Conservation (phyloP, 2,797 vertebrate species). For the Brachymystax lenok region DNA sequence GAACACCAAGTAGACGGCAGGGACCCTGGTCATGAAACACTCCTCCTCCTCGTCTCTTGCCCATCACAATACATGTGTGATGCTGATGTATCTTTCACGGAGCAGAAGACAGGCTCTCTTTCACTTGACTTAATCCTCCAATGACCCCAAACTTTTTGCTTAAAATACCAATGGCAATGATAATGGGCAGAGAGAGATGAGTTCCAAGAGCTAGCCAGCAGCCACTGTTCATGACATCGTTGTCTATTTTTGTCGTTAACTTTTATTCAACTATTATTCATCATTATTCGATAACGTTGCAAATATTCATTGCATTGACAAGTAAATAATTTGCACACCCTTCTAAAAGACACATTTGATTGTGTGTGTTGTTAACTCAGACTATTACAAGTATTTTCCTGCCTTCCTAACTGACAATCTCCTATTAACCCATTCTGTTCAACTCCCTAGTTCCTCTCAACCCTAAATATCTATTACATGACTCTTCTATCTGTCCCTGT, state of each 20-base stretch:
- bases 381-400: not conserved
- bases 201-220: not conserved
- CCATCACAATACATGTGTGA: conserved; percentile 35
- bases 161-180: conserved; percentile 48
- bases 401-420: not conserved
- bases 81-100: conserved; percentile 66
- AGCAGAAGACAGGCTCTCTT: conserved; percentile 35
- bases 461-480: too few species aligned
- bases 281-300: not conserved
- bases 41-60: conserved; percentile 34
- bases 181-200: not conserved
- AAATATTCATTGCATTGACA: not conserved
- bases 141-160: conserved; percentile 37
- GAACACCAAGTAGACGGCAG: conserved; percentile 59
- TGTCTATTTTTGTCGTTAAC: not conserved
- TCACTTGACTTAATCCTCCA: conserved; percentile 50
- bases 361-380: not conserved
- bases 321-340: not conserved
- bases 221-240: not conserved
- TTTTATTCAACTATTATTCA: not conserved
- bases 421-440: not conserved
- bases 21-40: conserved; percentile 68
- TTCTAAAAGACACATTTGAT: not conserved
- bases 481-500: too few species aligned
- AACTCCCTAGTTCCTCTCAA: not conserved